Base-by-base conservation (phyloP, 2,888 invertebrate genomes). In the Seladonia tumulorum region DNA sequence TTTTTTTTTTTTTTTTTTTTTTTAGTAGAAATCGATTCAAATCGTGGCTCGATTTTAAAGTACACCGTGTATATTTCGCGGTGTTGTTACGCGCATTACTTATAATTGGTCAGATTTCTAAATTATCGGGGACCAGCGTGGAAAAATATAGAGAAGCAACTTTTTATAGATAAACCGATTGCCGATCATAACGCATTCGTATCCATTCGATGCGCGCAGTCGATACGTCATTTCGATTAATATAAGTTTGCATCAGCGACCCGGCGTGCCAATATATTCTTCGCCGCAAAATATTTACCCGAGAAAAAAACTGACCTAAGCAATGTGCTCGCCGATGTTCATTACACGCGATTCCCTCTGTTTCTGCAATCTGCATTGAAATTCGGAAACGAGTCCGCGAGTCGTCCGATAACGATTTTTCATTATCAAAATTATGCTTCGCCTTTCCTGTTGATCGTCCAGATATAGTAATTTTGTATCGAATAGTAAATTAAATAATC, bases 41-140 rank as follows among this genome's bases (percentile, higher is more conserved):
- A 42, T 42, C n/a, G 42, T 35, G n/a, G 22, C 14, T 22, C 10
- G 22, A 14, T 4, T 70, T 70, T 42, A 22, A 14, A 22, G 70
- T n/a, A 70, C 42, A 70, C 70, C n/a, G 42, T 42, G 70, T 70
- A 73, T 53, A 63, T 53, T 60, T 4, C 29, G 49, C 3, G 73
- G 71, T 14, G 39, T 66, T 57, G 81, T 63, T 74, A 60, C 70
- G 57, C 22, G 57, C 49, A 76, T 87, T 87, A 78, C 86, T 86
- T 83, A 79, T 76, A 70, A 72, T 78, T 87, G 83, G 83, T 87
- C 76, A 76, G 81, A 83, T 83, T 86, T 86, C 81, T 81, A 86
- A 87, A 86, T 85, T 83, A 87, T 29, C 42, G 10, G 53, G 10
- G 57, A 4, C 42, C 57, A 39, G 22, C 14, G 45, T 18, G 45